A percentile compares a stretch with the other conserved stretches of the same genome.
Conservation (phyloP, 2,113 vertebrate genomes). For the Copsychus sechellarum region DNA sequence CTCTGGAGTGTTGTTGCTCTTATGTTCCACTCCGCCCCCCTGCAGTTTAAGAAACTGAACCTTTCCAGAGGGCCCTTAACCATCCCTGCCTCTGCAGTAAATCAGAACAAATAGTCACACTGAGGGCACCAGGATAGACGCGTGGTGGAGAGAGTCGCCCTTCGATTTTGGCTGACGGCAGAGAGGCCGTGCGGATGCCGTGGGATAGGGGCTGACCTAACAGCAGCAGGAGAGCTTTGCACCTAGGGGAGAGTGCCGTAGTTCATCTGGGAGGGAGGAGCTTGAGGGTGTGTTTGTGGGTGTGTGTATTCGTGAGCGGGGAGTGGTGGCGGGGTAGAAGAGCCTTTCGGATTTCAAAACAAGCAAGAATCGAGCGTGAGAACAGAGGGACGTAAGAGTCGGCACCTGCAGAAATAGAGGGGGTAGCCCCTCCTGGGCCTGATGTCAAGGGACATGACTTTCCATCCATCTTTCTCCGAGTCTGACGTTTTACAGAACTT, state of each 20-base stretch:
- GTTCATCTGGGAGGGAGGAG: conserved; percentile 30
- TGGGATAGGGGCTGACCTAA: not conserved
- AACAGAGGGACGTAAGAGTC: not conserved
- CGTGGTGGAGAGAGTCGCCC: not conserved
- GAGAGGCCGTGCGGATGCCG: not conserved
- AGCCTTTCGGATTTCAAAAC: not conserved
- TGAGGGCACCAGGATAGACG: not conserved
- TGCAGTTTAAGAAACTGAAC: conserved; percentile 13
- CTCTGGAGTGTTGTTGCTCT: conserved; percentile 22
- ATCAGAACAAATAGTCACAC: not conserved
- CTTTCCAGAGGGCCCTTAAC: not conserved
- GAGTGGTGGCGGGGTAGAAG: not conserved
- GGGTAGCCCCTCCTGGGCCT: not conserved
- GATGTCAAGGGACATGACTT: not conserved
- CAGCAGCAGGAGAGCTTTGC: not conserved
- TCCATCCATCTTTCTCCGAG: not conserved
- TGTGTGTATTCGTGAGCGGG: not conserved
- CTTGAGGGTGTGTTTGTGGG: not conserved
- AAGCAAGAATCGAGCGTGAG: not conserved
- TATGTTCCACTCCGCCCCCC: not conserved
- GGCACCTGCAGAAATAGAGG: not conserved
- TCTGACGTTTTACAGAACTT: not conserved
- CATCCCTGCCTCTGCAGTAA: not conserved
- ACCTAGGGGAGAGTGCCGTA: not conserved
- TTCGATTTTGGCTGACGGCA: not conserved